Conservation (phyloP, 2,797 vertebrate species). For the Alosa sapidissima region DNA sequence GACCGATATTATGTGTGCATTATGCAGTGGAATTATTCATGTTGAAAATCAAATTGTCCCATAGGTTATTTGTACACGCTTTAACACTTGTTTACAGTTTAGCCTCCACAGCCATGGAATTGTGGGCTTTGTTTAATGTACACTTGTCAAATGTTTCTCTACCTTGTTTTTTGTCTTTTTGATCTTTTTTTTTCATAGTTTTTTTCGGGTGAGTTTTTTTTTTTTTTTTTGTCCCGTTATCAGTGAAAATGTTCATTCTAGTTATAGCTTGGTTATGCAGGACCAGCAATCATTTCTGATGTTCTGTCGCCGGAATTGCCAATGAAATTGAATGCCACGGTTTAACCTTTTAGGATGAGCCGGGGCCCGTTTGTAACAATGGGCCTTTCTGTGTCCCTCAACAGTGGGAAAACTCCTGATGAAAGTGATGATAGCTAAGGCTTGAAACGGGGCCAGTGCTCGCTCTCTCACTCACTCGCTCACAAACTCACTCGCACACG, state of each 20-base stretch:
- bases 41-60: conserved; percentile 21
- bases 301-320: background rate
- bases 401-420: conserved; percentile 60
- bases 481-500: too few species aligned
- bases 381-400: background rate
- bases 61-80: conserved; percentile 39
- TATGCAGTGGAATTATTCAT: conserved; percentile 13
- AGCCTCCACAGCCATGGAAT: background rate
- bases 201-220: background rate
- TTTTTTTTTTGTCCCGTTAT: background rate
- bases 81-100: background rate
- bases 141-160: background rate
- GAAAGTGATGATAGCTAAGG: conserved; percentile 61
- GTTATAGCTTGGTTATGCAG: background rate
- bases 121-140: background rate
- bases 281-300: background rate
- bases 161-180: too few species aligned
- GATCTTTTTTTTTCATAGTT: background rate
- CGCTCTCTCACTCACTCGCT: background rate
- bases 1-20: background rate
- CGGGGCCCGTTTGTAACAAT: background rate
- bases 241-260: background rate
- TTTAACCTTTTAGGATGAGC: conserved; percentile 4
- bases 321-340: conserved; percentile 8
- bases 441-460: conserved; percentile 65